Evolutionary conservation across 2,797 vertebrate genomes (phyloP).

Genomic region (Streptopelia turtur): DNA sequence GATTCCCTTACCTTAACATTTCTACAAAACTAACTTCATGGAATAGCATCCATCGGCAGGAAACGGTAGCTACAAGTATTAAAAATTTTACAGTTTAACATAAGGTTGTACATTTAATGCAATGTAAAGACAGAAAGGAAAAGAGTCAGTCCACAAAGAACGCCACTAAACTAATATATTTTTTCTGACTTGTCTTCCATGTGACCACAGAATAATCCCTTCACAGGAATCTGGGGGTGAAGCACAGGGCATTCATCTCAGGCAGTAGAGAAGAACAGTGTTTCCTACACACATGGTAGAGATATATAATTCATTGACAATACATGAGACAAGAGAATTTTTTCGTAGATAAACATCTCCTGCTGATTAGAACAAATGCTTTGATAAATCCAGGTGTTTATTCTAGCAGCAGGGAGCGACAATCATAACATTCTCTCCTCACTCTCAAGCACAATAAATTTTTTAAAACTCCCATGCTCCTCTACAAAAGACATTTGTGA

Average conservation of each 20-base stretch:
- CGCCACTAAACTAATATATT: not conserved
- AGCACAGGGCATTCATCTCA: not conserved
- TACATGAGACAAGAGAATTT: not conserved
- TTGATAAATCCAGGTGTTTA: constrained; percentile 33
- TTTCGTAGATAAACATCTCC: not conserved
- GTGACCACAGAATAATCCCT: not conserved
- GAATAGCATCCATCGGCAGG: not conserved
- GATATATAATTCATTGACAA: not conserved
- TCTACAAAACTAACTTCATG: not conserved
- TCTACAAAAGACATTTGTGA: not conserved
- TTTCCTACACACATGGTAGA: not conserved
- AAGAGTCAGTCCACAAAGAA: not conserved
- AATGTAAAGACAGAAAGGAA: not conserved
- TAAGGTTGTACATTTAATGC: not conserved
- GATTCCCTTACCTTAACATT: not conserved
- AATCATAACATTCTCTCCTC: not conserved
- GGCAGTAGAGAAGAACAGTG: not conserved
- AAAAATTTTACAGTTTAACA: not conserved
- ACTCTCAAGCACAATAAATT: constrained; percentile 2
- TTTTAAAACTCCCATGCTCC: not conserved
- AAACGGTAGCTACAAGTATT: not conserved
- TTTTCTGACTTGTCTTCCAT: not conserved
- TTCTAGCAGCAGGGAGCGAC: constrained; percentile 19
- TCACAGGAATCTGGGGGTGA: not conserved
- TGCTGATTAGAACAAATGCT: constrained; percentile 28